phyloP scores from a whole-genome alignment of 2,113 vertebrate genomes.

The Ailurus styani region DNA sequence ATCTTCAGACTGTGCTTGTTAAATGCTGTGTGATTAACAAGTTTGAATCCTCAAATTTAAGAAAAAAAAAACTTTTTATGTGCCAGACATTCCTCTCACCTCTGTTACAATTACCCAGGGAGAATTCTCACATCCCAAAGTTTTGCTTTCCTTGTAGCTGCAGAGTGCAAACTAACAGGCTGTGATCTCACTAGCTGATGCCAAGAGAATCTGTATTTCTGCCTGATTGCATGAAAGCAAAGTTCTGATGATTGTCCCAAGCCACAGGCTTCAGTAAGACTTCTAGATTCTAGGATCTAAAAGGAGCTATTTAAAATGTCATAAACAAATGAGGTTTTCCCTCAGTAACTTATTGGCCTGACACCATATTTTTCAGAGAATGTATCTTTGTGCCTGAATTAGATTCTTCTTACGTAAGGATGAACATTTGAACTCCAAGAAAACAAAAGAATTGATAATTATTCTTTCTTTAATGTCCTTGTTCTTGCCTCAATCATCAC shows the following conservation, averaged over 20 bases:
- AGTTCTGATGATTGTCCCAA: neutral
- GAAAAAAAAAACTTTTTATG: neutral
- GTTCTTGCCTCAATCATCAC: neutral
- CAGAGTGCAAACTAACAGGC: neutral
- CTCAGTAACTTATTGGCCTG: neutral
- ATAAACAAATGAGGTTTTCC: neutral
- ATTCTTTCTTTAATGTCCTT: neutral
- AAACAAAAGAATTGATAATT: neutral
- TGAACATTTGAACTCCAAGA: neutral
- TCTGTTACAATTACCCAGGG: neutral
- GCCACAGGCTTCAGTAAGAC: neutral
- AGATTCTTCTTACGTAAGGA: neutral
- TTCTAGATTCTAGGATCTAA: neutral
- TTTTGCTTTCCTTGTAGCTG: neutral
- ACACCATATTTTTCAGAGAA: neutral
- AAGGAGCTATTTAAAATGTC: neutral
- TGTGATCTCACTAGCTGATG: conserved; percentile 18
- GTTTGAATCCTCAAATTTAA: neutral
- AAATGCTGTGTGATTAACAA: conserved; percentile 10
- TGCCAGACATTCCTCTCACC: conserved; percentile 31
- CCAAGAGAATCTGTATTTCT: conserved; percentile 15
- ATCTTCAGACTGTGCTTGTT: neutral
- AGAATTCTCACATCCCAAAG: neutral
- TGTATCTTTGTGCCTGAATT: neutral
- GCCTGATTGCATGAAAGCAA: neutral